Evolutionary conservation across 2,888 invertebrate species (phyloP).

Genomic region (Lordiphosa andalusiaca): DNA sequence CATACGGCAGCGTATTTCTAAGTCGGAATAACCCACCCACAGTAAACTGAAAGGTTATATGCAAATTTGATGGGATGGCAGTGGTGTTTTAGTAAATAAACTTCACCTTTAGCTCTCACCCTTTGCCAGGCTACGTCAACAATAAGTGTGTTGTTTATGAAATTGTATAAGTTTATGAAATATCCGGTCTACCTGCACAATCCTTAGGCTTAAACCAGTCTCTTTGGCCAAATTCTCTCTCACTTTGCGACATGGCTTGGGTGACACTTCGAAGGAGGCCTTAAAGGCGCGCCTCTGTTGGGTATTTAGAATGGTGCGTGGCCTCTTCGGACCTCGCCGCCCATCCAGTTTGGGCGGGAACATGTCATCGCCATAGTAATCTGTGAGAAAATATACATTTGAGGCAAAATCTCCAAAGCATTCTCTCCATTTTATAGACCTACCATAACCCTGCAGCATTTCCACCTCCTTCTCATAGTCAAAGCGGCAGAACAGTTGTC

Average conservation of each 20-base stretch:
- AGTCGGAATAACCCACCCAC: too few species aligned
- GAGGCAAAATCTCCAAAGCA: neutral
- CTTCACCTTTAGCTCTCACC: too few species aligned
- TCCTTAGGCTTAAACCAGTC: constrained; percentile 90
- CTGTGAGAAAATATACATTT: constrained; percentile 48
- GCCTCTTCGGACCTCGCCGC: constrained; percentile 88
- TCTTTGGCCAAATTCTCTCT: constrained; percentile 91
- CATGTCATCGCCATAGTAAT: constrained; percentile 84
- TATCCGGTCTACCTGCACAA: constrained; percentile 85
- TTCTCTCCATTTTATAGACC: constrained; percentile 12
- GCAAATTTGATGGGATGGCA: too few species aligned
- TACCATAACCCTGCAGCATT: constrained; percentile 84
- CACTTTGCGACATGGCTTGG: constrained; percentile 91
- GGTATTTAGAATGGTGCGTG: constrained; percentile 90
- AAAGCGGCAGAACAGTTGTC: constrained; percentile 88
- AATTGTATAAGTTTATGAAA: too few species aligned
- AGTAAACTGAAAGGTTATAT: too few species aligned
- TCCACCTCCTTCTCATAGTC: constrained; percentile 91
- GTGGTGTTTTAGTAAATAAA: too few species aligned
- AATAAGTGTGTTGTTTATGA: too few species aligned
- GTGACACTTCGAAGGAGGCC: constrained; percentile 91
- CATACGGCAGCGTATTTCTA: too few species aligned
- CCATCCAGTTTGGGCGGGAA: constrained; percentile 84
- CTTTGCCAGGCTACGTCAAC: too few species aligned
- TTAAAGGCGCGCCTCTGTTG: constrained; percentile 91